Conservation (phyloP, 2,797 vertebrate genomes). For the Muscicapa comitata region DNA sequence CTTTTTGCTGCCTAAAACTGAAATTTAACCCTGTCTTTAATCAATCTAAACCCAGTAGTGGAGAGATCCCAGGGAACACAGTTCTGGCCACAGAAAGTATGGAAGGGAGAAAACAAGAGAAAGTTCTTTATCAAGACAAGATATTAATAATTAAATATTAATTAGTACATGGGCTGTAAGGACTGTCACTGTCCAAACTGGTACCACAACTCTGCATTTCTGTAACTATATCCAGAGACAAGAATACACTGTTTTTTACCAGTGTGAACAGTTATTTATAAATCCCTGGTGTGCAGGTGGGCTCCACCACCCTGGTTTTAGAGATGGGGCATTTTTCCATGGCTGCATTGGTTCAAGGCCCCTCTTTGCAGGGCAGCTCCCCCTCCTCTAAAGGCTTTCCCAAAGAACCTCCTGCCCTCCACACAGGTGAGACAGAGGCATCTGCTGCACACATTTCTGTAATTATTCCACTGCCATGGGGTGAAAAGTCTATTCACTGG, state of each 20-base stretch:
- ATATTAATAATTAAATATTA: not conserved
- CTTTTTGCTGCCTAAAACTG: not conserved
- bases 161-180: not conserved
- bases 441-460: not conserved
- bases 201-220: not conserved
- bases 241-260: not conserved
- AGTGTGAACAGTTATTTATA: not conserved
- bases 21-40: not conserved
- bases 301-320: not conserved
- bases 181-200: not conserved
- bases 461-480: fast-evolving
- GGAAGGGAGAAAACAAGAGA: not conserved
- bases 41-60: not conserved
- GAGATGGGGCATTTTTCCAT: not conserved
- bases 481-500: not conserved
- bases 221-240: not conserved
- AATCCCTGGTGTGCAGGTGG: not conserved
- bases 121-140: not conserved
- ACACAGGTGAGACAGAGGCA: not conserved
- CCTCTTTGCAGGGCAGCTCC: not conserved
- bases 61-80: not conserved
- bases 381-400: not conserved
- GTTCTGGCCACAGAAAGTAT: not conserved
- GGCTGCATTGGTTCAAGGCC: fast-evolving
- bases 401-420: not conserved